Evolutionary conservation across 2,797 vertebrate genomes (phyloP), one percentile per base, ranked within the genome.

Genomic region (Pseudomugil gertrudae): DNA sequence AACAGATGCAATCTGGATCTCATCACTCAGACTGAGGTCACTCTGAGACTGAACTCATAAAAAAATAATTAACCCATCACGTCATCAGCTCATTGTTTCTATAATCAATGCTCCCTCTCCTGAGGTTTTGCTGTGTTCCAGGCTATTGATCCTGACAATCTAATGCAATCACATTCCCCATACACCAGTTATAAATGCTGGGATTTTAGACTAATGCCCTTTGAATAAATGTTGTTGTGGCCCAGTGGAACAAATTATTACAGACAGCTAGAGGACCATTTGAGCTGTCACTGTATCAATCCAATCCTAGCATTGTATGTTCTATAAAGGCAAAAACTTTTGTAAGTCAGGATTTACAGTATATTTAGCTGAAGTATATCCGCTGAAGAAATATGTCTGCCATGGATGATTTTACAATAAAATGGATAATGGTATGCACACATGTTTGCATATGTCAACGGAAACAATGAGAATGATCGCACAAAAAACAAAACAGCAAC

Each of bases 141-240:
- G 57, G 55, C 40, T 78, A 90, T 92, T 78, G 91, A 91, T 91
- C 70, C 33, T 0, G 3, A 33, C 1, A 4, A 71, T 79, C 64
- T 63, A 74, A 82, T 77, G 66, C 72, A 84, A 83, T 84, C 83
- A 72, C 63, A 13, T 56, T 76, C 64, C 65, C 60, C 48, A 26
- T 21, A 68, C 52, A 63, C 57, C n/a, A 26, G 53, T 50, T 80
- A 87, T 78, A 61, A 76, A 86, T 32, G 51, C 56, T 2, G 45
- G 52, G 21, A 23, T 64, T 85, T 78, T 61, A 69, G 78, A 79
- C 79, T 79, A 90, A 89, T 85, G 67, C 32, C 57, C 60, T 78
- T 75, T 78, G 82, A 85, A 85, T 82, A 84, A 87, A 81, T 84
- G 76, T 64, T 76, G 57, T 84, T 81, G 69, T 57, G 73, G 74